Conservation (phyloP, 2,888 invertebrate species). For the Rhamphomyia laevipes region DNA sequence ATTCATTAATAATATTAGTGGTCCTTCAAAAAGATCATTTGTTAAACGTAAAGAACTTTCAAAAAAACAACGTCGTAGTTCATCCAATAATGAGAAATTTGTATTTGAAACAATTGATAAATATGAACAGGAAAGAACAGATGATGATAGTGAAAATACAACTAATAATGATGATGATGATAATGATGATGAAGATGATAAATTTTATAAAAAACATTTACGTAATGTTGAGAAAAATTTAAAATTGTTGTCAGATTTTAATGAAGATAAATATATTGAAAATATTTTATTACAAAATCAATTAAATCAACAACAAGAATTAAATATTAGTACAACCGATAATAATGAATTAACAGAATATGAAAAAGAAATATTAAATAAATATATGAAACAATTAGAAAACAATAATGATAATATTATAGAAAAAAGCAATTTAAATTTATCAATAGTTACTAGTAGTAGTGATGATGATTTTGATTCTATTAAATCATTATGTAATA, state of each 20-base stretch:
- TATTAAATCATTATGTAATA: too few species aligned
- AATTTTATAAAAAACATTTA: too few species aligned
- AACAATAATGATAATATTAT: background rate
- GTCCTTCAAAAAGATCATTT: conserved; percentile 8
- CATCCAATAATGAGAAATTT: conserved; percentile 6
- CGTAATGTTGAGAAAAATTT: too few species aligned
- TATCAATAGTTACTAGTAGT: too few species aligned
- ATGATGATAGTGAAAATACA: conserved; percentile 1
- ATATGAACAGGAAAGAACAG: background rate
- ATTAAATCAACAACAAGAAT: conserved; percentile 3
- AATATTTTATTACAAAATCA: conserved; percentile 4
- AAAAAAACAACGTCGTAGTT: conserved; percentile 8
- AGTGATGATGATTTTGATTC: too few species aligned
- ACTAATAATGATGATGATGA: background rate
- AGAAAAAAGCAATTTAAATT: too few species aligned
- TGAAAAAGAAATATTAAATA: conserved; percentile 15
- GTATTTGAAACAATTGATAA: conserved; percentile 3
- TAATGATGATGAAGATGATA: background rate
- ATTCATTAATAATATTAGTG: too few species aligned
- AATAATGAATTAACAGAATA: conserved; percentile 14
- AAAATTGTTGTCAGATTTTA: conserved; percentile 1
- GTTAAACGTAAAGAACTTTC: conserved; percentile 11
- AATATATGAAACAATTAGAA: conserved; percentile 13
- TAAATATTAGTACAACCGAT: conserved; percentile 3
- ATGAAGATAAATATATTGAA: conserved; percentile 12